Evolutionary conservation across 2,888 invertebrate species (phyloP), one percentile per base, ranked within the genome.

Genomic region (Arctia plantaginis): DNA sequence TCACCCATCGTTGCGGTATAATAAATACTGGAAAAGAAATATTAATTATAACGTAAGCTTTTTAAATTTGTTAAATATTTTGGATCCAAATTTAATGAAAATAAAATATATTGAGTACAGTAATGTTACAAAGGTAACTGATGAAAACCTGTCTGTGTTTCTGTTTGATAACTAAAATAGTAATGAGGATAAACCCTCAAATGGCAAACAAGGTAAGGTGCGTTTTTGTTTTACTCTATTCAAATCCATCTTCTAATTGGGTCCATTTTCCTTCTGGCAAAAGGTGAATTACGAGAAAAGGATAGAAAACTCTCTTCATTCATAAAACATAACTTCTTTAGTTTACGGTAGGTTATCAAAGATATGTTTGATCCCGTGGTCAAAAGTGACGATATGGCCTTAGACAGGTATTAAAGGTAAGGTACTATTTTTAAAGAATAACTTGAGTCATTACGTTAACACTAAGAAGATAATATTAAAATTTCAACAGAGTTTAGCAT

Each of bases 1-100:
- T 95, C 86, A 97, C 96, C 93, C 97, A 97, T 89, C 98, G 94
- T 90, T 97, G 97, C 8, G 97, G 97, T 83, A 97, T 96, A 73
- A 97, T 80, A 85, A 96, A 96, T 83, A 95, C 97, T 97, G 94
- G 12, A 92, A 90, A 83, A 51, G 23, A 80, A 41, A 64, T 33
- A 70, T 75, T 76, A 77, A 69, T 67, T 59, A 59, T 10, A 2
- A 10, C 23, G 1, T 55, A 35, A 69, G 51, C 6, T 35, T 35
- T 35, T 35, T 69, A 15, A 30, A 15, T 62, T 62, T 30, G 13
- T 27, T 59, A 59, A 0, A 3, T 27, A 13, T 59, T 59, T 59
- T 27, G n/a, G 13, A 10, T 1, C 1, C 8, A n/a, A 1, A n/a
- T 12, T n/a, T 51, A 8, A n/a, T 51, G 51, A 66, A 41, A 66